Base-by-base conservation (phyloP, 2,113 vertebrate genomes). In the human region DNA sequence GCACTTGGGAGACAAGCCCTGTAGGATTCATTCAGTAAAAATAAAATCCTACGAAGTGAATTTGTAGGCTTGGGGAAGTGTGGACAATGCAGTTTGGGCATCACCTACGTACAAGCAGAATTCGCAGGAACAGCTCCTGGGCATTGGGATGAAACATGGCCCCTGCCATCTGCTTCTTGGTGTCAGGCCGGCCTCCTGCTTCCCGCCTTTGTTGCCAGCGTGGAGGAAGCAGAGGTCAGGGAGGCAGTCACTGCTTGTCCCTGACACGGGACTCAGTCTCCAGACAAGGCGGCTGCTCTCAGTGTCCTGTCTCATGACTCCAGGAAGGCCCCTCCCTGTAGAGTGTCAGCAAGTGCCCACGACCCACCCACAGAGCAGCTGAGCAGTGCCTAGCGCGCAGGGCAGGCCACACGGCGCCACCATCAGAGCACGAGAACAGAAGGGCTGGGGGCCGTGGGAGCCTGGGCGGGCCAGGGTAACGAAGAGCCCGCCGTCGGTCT, bases 321-420 rank as follows among this genome's bases (percentile, higher is more conserved):
- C 9, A 1, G 76, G 64, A 25, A 40, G 0, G 1, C 1, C 2
- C 43, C 0, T 2, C 0, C 0, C 12, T 3, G 9, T 3, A 5
- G 78, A 4, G n/a, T 1, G 27, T 76, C 22, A 10, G 45, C 68
- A 75, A 45, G 52, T 25, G 55, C 6, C 3, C 40, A 20, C 2
- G 13, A 8, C 8, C 10, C 10, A 8, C 8, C 10, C 10, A 23
- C 14, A 72, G 35, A 61, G 66, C 73, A 3, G 7, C 0, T 0
- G 55, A 27, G 30, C 40, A 22, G 68, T 10, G 59, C 20, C 9
- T 5, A 2, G 72, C 22, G 59, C 1, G 0, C 8, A 79, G 38
- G 27, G 48, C 13, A 20, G 18, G 68, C 59, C 2, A 14, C 35
- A 35, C 8, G 1, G 68, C 4, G 35, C 68, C 68, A 35, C 35